Percentiles rank a stretch among this genome's conserved stretches.
These are phyloP conservation scores for Bradypodion ventrale DNA, from an alignment of 2,797 vertebrate genomes.

Conservation along the genomic window DNA sequence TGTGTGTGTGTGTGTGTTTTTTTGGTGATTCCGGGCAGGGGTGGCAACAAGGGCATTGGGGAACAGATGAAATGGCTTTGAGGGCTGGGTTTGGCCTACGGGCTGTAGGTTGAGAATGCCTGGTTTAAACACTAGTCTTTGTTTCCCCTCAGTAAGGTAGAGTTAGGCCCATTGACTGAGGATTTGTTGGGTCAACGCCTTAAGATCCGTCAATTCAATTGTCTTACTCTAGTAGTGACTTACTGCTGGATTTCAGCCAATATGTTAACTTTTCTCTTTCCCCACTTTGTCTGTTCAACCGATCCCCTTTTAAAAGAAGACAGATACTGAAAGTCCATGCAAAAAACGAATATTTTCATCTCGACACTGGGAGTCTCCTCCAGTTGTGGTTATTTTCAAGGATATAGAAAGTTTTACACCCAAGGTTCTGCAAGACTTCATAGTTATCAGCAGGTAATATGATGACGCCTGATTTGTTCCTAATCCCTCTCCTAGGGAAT, in stretches of 20 bases:
- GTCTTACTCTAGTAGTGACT: too few relatives aligned
- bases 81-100: too few relatives aligned
- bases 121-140: neutral
- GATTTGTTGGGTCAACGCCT: too few relatives aligned
- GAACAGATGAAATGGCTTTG: too few relatives aligned
- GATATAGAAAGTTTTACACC: conserved; percentile 93
- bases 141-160: neutral
- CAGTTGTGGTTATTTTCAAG: conserved; percentile 91
- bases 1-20: too few relatives aligned
- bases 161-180: too few relatives aligned
- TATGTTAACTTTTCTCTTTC: conserved; percentile 31
- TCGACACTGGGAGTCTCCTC: conserved; percentile 77
- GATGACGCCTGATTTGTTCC: conserved; percentile 27
- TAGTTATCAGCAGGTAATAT: conserved; percentile 90
- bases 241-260: neutral
- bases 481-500: neutral
- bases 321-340: conserved; percentile 67
- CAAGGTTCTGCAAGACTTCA: conserved; percentile 92
- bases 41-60: too few relatives aligned
- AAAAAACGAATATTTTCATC: conserved; percentile 77
- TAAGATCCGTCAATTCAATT: too few relatives aligned
- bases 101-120: too few relatives aligned
- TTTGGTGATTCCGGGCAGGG: too few relatives aligned
- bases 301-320: conserved; percentile 63
- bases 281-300: conserved; percentile 31